Base-by-base conservation (phyloP, 1,140 invertebrate species). In the Pogonomyrmex californicus region DNA sequence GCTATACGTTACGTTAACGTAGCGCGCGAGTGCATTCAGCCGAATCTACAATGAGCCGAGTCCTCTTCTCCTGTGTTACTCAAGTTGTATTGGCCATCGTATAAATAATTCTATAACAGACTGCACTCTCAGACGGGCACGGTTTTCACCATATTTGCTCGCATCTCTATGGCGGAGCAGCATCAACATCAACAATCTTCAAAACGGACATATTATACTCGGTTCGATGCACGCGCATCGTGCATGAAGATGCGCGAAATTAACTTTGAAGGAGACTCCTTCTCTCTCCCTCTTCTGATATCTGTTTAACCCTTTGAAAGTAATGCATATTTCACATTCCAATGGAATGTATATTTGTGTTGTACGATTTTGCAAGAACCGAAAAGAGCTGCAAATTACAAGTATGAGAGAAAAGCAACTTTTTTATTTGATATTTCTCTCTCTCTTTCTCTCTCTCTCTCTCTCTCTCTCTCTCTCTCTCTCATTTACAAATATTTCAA, bases 91-190 rank as follows among this genome's bases (percentile, higher is more conserved):
- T 23, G 12, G 17, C 3, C 44, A 12, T 78, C 33, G 14, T n/a
- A 49, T 79, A 79, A 79, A 79, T 79, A 30, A 51, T 79, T 58
- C 44, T 66, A 65, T 4, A 65, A 79, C 58, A 49, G 60, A 33
- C 38, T 66, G 10, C 10, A 17, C 23, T 79, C 58, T 2, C 44
- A 7, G 60, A 23, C 30, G 33, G 14, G 76, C 56, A 51, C 9
- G 9, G 44, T 41, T 66, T 44, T 23, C 36, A 38, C n/a, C 30
- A 2, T 49, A 65, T 79, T 49, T 56, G 14, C 14, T 68, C 9
- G 3, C 68, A 68, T n/a, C 12, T 23, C 47, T 65, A 51, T 65
- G 30, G 38, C 38, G 23, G 44, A 49, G 9, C 17, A 23, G 36
- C n/a, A 58, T 76, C 44, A 65, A 78, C n/a, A 36, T 78, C 9